A percentile compares a stretch with the other conserved stretches of the same genome.
Conservation (phyloP, 2,797 vertebrate species). For the Geotrypetes seraphini region DNA sequence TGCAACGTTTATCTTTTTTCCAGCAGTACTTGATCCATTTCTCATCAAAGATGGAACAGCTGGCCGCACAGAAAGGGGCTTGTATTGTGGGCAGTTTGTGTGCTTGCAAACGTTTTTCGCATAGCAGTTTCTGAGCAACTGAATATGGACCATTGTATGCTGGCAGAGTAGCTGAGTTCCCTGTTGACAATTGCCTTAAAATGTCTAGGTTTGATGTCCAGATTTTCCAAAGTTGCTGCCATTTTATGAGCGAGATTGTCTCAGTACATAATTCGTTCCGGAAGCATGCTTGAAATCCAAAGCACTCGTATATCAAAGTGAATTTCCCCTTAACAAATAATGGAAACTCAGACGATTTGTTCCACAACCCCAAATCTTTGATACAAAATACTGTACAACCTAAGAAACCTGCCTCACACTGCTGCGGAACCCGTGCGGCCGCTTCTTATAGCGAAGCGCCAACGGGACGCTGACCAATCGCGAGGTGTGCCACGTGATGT, state of each 20-base stretch:
- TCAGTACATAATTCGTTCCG: conserved; percentile 22
- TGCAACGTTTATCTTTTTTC: conserved; percentile 42
- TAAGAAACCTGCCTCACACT: too few relatives aligned
- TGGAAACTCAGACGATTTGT: too few relatives aligned
- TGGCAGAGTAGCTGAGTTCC: conserved; percentile 22
- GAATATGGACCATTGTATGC: conserved; percentile 23
- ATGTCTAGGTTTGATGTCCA: conserved; percentile 20
- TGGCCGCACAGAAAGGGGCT: conserved; percentile 12
- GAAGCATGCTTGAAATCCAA: too few relatives aligned
- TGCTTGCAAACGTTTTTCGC: conserved; percentile 47
- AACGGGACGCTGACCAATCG: too few relatives aligned
- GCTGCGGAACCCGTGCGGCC: too few relatives aligned
- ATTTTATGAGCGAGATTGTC: conserved; percentile 18
- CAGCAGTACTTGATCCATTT: conserved; percentile 43
- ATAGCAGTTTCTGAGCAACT: conserved; percentile 7
- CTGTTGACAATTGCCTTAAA: conserved; percentile 49
- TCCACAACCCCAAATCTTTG: too few relatives aligned
- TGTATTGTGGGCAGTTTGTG: conserved; percentile 5
- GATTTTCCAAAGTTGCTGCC: conserved; percentile 17
- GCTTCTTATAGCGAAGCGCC: too few relatives aligned
- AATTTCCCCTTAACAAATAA: too few relatives aligned
- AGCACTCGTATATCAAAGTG: too few relatives aligned
- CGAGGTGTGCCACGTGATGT: too few relatives aligned
- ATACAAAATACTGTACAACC: too few relatives aligned
- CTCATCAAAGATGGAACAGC: conserved; percentile 23